Evolutionary conservation across 2,888 invertebrate species (phyloP), one percentile per base, ranked within the genome.

Genomic region (Lasius platythorax): DNA sequence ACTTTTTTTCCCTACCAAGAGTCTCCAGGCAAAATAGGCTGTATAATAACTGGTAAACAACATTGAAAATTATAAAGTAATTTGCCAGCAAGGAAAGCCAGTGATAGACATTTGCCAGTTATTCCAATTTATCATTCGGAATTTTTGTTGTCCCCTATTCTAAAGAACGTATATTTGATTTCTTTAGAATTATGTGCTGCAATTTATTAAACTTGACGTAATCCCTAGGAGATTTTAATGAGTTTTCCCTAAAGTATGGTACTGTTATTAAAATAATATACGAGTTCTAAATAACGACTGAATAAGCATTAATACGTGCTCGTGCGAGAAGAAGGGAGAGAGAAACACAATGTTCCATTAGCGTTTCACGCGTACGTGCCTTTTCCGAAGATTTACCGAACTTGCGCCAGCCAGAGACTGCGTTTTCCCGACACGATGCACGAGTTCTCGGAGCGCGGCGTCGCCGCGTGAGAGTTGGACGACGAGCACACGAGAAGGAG

Each of bases 311-410:
- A 43, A 67, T 66, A 40, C 23, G 12, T 8, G 43, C 73, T 5
- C 33, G n/a, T 53, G n/a, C 2, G 50, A 53, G 50, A 53, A n/a
- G n/a, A 8, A 53, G 50, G 18, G 23, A n/a, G 76, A 83, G n/a
- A 87, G 88, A 85, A 53, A 43, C 12, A 40, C 64, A 18, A 33
- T 66, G 58, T 82, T 43, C 89, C 87, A 89, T 91, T 91, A 91
- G 88, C 89, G 89, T 88, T 89, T 88, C 86, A 87, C 66, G 66
- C 73, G 91, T 92, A 92, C 91, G 92, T 91, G 92, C 90, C 86
- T 89, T 89, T 90, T 78, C 89, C 88, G 85, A 89, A 90, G 89
- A 91, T 91, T 91, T 87, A 87, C 87, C 85, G 78, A 64, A 73
- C 68, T 82, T 43, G 66, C 63, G 43, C 64, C 9, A 58, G 61